phyloP scores from a whole-genome alignment of 2,888 invertebrate species.

The Coenonympha arcania region DNA sequence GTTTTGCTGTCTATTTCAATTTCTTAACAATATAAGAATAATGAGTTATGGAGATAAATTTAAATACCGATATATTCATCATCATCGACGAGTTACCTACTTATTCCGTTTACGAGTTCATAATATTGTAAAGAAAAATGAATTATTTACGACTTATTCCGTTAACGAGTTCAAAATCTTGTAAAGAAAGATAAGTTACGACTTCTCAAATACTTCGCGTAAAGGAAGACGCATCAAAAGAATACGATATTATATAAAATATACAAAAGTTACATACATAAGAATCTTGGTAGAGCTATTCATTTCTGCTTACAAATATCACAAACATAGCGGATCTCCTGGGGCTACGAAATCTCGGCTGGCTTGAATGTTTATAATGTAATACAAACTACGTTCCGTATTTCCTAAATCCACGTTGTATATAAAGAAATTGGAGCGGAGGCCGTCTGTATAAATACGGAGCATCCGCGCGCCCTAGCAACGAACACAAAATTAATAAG shows the following conservation, averaged over 20 bases:
- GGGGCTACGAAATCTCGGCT: conserved; percentile 6
- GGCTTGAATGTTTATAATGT: not conserved
- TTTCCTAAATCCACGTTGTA: conserved; percentile 3
- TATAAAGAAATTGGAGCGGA: not conserved
- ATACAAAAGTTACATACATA: not conserved
- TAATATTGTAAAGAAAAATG: too few relatives aligned
- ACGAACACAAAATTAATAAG: not conserved
- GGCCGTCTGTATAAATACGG: not conserved
- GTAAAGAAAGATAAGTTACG: too few relatives aligned
- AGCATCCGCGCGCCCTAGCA: not conserved
- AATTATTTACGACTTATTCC: too few relatives aligned
- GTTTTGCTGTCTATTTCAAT: too few relatives aligned
- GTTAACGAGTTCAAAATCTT: too few relatives aligned
- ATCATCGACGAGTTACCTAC: too few relatives aligned
- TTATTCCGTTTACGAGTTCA: too few relatives aligned
- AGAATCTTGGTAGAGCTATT: not conserved
- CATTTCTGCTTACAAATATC: not conserved
- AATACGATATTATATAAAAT: not conserved
- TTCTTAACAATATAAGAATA: too few relatives aligned
- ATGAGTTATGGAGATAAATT: too few relatives aligned
- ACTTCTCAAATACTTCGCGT: too few relatives aligned
- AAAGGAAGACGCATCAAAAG: not conserved
- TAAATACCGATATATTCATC: too few relatives aligned
- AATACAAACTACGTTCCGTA: conserved; percentile 5
- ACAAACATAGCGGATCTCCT: conserved; percentile 8